phyloP scores from a whole-genome alignment of 2,113 vertebrate species.

The Brachypteracias leptosomus region DNA sequence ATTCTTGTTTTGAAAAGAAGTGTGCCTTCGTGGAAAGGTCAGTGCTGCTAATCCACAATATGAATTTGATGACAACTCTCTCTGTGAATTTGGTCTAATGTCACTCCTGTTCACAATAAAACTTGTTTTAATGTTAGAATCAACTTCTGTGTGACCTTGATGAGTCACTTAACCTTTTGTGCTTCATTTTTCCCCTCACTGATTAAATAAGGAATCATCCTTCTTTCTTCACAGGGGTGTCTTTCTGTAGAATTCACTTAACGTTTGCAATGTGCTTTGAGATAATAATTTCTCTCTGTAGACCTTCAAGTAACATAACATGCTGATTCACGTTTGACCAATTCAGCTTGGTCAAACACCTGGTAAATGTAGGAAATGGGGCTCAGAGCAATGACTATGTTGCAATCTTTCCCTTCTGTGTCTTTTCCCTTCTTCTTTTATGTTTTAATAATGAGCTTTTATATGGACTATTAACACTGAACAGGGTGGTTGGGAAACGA shows the following conservation, averaged over 20 bases:
- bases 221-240: background rate
- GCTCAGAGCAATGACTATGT: background rate
- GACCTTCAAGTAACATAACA: background rate
- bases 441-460: conserved; percentile 14
- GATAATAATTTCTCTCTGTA: background rate
- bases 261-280: background rate
- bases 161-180: background rate
- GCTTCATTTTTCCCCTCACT: background rate
- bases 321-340: background rate
- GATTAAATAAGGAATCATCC: background rate
- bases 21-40: background rate
- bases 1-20: background rate
- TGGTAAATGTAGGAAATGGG: background rate
- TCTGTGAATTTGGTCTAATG: background rate
- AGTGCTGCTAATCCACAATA: background rate
- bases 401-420: background rate
- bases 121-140: background rate
- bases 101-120: background rate
- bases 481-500: background rate
- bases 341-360: background rate
- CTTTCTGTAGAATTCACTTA: background rate
- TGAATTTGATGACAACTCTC: background rate
- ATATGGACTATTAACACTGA: background rate
- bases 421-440: background rate
- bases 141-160: conserved; percentile 7